phyloP scores from a whole-genome alignment of 2,797 vertebrate species.

The Chrysocyon brachyurus region DNA sequence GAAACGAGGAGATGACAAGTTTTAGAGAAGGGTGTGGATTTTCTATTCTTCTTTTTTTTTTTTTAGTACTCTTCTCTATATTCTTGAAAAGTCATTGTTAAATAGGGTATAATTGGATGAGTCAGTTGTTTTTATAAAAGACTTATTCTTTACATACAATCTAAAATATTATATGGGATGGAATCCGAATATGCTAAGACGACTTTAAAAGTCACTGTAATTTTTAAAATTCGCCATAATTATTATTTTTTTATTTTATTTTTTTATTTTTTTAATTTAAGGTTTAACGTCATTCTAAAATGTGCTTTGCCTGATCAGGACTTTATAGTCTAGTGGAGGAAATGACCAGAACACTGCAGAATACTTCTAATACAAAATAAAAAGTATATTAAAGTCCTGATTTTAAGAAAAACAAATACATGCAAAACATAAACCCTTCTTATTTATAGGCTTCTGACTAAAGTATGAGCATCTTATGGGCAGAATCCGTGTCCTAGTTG shows the following conservation, averaged over 20 bases:
- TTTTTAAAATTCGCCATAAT: background rate
- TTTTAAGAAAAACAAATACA: slow-evolving; percentile 15
- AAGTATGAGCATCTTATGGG: background rate
- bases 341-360: background rate
- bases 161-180: slow-evolving; percentile 27
- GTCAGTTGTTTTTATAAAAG: slow-evolving; percentile 75
- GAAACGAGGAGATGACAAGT: slow-evolving; percentile 73
- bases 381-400: background rate
- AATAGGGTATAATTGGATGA: slow-evolving; percentile 81
- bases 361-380: background rate
- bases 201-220: slow-evolving; percentile 29
- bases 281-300: background rate
- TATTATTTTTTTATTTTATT: background rate
- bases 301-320: slow-evolving; percentile 9
- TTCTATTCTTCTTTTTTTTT: slow-evolving; percentile 46
- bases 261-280: background rate
- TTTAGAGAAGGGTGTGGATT: slow-evolving; percentile 65
- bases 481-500: background rate
- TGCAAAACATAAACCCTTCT: background rate
- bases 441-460: background rate
- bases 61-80: slow-evolving; percentile 55
- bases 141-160: slow-evolving; percentile 46
- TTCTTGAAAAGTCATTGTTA: slow-evolving; percentile 63
- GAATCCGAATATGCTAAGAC: background rate
- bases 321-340: background rate